Base-by-base conservation (phyloP, 1,140 invertebrate genomes). In the Tetramorium alpestre region DNA sequence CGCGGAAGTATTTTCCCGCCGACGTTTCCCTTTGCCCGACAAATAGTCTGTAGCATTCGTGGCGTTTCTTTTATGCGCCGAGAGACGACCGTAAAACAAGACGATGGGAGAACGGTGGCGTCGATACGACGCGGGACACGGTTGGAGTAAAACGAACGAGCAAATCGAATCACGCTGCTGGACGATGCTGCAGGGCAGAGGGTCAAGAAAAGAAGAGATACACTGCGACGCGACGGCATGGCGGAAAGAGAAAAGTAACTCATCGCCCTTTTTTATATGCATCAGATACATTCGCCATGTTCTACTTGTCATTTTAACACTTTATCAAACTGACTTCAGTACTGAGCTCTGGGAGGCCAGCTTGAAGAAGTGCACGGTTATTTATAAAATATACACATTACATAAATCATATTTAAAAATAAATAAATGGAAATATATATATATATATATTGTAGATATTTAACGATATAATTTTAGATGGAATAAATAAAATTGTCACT, bases 121-220 rank as follows among this genome's bases (percentile, higher is more conserved):
- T 81, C 64, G n/a, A 81, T 44, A 51, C 77, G 65, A 80, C 47
- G 41, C 41, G 47, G 18, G 54, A 75, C 44, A 56, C 41, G 54
- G 54, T 84, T 62, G 25, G 18, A 49, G 67, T 28, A 82, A 82
- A 82, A 69, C 41, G 80, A 75, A 56, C 69, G 80, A 60, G 22
- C 38, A 82, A 62, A 84, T 84, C 54, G 80, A 84, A 84, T 84
- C 69, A 60, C 69, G 70, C 38, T 47, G 67, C 28, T 13, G 65
- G 78, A 28, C 72, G 69, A 84, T 22, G 54, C 41, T 33, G 11
- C 56, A 22, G 47, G 33, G 38, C 67, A 6, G 13, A 22, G 41
- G 28, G 8, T 25, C 41, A 11, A 38, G 80, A 49, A 75, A 62
- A 75, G 58, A 44, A 13, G 69, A 38, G 33, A 62, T 60, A 22